Evolutionary conservation across 2,113 vertebrate genomes (phyloP).

Genomic region (Peromyscus polionotus): DNA sequence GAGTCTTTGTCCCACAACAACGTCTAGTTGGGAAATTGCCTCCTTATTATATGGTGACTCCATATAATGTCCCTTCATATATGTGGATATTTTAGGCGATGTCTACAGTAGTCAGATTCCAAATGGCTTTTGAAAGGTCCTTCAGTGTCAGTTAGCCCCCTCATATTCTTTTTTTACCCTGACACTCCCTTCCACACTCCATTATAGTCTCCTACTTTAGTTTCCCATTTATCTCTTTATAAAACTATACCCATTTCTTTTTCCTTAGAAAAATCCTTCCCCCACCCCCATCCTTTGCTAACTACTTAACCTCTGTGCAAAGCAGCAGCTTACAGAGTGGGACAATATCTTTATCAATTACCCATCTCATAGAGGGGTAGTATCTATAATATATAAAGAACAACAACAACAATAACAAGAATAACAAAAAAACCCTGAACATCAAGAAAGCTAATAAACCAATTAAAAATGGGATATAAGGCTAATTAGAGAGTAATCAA

Average conservation of each 20-base stretch:
- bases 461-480: not conserved
- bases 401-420: not conserved
- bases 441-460: not conserved
- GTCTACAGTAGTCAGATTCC: not conserved
- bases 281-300: not conserved
- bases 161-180: not conserved
- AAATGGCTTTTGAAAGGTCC: not conserved
- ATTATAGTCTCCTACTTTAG: not conserved
- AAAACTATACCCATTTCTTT: not conserved
- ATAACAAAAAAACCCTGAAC: not conserved
- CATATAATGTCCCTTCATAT: not conserved
- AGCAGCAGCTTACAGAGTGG: not conserved
- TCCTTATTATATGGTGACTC: not conserved
- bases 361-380: not conserved
- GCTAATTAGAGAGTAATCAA: not conserved
- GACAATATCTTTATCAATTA: no score
- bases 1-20: not conserved
- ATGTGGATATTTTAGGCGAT: not conserved
- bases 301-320: not conserved
- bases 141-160: not conserved
- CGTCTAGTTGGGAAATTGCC: not conserved
- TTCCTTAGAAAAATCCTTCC: not conserved
- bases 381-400: not conserved
- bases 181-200: accelerated
- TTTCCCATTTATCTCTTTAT: not conserved